These are phyloP conservation scores for Dolichopus griseipennis DNA, from an alignment of 2,888 invertebrate genomes.

Conservation along the genomic window DNA sequence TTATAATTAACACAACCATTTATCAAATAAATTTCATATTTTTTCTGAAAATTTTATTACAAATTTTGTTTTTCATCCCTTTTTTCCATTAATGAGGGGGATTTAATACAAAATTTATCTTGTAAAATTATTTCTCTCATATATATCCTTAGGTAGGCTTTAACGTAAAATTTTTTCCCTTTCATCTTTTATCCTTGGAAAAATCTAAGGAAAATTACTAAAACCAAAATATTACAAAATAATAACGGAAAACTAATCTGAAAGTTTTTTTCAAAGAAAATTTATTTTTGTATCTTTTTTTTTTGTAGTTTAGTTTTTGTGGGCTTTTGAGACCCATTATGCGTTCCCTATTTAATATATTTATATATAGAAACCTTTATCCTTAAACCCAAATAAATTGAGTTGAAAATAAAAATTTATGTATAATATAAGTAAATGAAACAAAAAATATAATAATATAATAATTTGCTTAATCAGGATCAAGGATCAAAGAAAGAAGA, in stretches of 20 bases:
- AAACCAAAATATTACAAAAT: no score
- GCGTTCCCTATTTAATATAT: no score
- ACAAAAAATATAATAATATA: neutral
- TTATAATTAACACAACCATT: constrained; percentile 4
- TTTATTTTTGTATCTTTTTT: no score
- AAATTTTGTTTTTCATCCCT: neutral
- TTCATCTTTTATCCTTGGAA: no score
- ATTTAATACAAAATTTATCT: no score
- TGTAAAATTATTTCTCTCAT: neutral
- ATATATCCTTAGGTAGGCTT: no score
- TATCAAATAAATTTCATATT: neutral
- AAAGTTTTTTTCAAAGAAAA: no score
- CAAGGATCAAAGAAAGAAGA: neutral
- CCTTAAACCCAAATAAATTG: neutral
- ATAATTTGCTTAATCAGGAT: neutral
- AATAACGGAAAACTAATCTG: no score
- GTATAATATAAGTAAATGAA: no score
- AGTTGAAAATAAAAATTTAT: neutral
- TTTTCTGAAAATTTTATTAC: neutral
- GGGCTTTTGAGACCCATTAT: neutral
- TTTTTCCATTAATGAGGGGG: no score
- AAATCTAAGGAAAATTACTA: no score
- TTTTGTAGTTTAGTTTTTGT: neutral
- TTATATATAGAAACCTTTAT: neutral
- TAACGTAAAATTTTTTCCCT: no score